phyloP scores from a whole-genome alignment of 2,797 vertebrate genomes.

The Limosa lapponica region DNA sequence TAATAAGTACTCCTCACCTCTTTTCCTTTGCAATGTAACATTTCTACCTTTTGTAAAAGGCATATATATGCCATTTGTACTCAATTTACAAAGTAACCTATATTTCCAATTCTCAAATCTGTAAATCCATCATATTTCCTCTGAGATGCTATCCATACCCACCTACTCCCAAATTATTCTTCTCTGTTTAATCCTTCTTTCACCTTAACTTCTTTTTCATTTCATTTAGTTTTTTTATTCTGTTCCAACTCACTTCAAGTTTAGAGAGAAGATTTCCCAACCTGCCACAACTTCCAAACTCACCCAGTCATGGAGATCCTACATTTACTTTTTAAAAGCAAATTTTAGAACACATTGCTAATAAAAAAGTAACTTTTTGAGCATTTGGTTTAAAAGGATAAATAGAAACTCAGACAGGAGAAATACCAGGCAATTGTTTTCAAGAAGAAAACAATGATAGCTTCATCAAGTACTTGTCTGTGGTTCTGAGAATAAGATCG shows the following conservation, averaged over 20 bases:
- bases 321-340: background rate
- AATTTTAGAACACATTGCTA: background rate
- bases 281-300: background rate
- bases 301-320: background rate
- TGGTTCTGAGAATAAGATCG: background rate
- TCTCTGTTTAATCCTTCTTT: background rate
- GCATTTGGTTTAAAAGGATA: background rate
- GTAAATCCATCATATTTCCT: background rate
- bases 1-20: too few species aligned
- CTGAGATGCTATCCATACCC: background rate
- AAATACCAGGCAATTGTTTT: background rate
- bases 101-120: background rate
- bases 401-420: background rate
- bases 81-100: background rate
- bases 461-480: background rate
- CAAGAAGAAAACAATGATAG: background rate
- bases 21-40: background rate
- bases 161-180: background rate
- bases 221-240: background rate
- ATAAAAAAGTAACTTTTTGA: background rate
- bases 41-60: background rate
- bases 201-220: background rate
- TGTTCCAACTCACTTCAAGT: background rate
- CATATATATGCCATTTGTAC: background rate
- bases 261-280: background rate